Evolutionary conservation across 1,140 invertebrate genomes (phyloP), one percentile per base, ranked within the genome.

Genomic region (Magallana gigas): DNA sequence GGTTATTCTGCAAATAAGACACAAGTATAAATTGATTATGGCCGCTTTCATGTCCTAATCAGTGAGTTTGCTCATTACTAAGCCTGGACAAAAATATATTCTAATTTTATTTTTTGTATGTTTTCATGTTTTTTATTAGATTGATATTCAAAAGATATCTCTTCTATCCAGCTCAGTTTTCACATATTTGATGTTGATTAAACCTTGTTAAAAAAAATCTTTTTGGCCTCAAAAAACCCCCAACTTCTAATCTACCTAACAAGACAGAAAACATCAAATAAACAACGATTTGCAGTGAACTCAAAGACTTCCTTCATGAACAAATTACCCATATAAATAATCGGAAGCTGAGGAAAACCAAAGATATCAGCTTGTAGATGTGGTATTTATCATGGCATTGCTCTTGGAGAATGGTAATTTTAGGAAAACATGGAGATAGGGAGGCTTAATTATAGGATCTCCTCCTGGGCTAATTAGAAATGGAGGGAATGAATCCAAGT

Each of bases 261-360:
- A 76, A 76, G 68, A 76, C 68, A 76, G 23, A 76, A 76, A 29
- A 76, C 68, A 76, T 76, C 68, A 76, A 76, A 76, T 76, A 76
- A 76, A 76, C 23, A 76, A 76, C 23, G 68, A 29, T 29, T 29
- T 29, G 11, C 23, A 76, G 23, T 76, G 23, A 76, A 76, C 8
- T 76, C 23, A 9, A 5, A 9, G 68, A 6, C 23, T 12, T 76
- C 23, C 36, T 23, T 76, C 68, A 29, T 76, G 68, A 76, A 36
- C 18, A 76, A 76, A 76, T 76, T 76, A 62, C 14, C 60, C 60
- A 62, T 12, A 62, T n/a, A 62, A 62, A 62, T 62, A 76, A 76
- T 76, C 36, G 12, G 68, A 76, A 29, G 68, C 68, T 76, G 36
- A 76, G 36, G 36, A 76, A 23, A 18, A 29, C 18, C 8, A 23